Evolutionary conservation across 2,113 vertebrate species (phyloP).

Genomic region (Heterochromis multidens): DNA sequence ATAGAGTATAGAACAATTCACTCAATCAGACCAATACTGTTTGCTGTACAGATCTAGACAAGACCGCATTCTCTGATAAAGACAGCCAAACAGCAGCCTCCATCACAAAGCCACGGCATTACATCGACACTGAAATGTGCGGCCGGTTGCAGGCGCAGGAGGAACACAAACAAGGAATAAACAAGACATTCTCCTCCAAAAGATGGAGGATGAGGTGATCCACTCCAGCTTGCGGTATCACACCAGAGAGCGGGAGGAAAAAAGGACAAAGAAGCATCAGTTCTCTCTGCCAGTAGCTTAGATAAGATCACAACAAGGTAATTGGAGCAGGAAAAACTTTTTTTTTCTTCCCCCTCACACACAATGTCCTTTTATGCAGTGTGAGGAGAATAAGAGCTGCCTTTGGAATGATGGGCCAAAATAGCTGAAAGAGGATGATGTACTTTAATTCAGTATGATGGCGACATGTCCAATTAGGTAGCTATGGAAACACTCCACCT

Average conservation of each 20-base stretch:
- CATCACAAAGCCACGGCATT: background rate
- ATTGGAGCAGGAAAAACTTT: slow-evolving; percentile 43
- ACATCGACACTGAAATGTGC: background rate
- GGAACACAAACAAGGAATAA: background rate
- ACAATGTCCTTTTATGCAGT: slow-evolving; percentile 33
- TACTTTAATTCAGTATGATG: slow-evolving; percentile 35
- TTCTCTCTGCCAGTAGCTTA: slow-evolving; percentile 15
- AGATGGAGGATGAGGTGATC: background rate
- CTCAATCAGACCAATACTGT: slow-evolving; percentile 1
- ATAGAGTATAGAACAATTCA: background rate
- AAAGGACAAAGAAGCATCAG: slow-evolving; percentile 43
- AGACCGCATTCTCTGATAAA: slow-evolving; percentile 20
- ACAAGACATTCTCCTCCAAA: background rate
- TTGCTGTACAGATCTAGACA: slow-evolving; percentile 26
- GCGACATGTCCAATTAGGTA: slow-evolving; percentile 39
- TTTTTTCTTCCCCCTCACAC: background rate
- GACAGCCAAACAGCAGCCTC: background rate
- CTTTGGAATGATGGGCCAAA: slow-evolving; percentile 25
- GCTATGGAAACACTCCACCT: slow-evolving; percentile 45
- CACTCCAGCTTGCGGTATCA: background rate
- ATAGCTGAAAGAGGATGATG: slow-evolving; percentile 23
- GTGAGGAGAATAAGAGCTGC: slow-evolving; percentile 19
- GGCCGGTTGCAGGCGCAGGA: background rate
- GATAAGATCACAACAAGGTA: slow-evolving; percentile 56
- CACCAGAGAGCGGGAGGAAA: background rate